Conservation (phyloP, 1,140 invertebrate species). For the Drosophila elegans region DNA sequence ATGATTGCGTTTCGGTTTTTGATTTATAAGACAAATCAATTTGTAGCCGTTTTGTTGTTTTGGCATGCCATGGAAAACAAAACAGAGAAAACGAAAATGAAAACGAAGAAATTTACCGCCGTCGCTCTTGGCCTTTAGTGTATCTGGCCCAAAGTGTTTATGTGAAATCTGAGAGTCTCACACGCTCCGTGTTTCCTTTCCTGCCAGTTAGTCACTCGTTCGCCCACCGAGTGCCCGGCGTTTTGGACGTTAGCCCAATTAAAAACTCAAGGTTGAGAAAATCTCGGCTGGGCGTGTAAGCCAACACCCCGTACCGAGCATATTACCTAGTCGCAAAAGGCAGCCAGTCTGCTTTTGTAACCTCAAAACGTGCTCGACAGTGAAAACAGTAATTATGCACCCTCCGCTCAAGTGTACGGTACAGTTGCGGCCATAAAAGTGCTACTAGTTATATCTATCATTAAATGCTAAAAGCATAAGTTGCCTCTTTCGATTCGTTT, state of each 20-base stretch:
- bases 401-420: background rate
- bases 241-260: conserved; percentile 67
- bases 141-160: conserved; percentile 28
- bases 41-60: conserved; percentile 69
- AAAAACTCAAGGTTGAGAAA: conserved; percentile 78
- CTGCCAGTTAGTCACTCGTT: conserved; percentile 13
- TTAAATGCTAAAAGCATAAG: background rate
- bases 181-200: conserved; percentile 60
- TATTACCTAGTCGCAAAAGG: conserved; percentile 16
- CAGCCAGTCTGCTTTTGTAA: conserved; percentile 49
- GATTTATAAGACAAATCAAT: conserved; percentile 78
- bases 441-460: background rate
- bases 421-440: conserved; percentile 6
- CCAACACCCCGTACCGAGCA: conserved; percentile 35
- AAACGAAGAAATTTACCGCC: conserved; percentile 10
- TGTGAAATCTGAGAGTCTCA: conserved; percentile 58
- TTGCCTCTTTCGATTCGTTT: too few species aligned
- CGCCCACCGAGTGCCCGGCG: conserved; percentile 13
- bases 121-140: conserved; percentile 43
- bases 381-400: conserved; percentile 69
- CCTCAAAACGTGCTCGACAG: conserved; percentile 75
- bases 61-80: conserved; percentile 44
- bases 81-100: conserved; percentile 26
- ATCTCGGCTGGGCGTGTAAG: conserved; percentile 58
- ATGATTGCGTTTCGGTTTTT: conserved; percentile 50